These are phyloP conservation scores for Psilopogon haemacephalus DNA, from an alignment of 2,113 vertebrate genomes.

Conservation along the genomic window DNA sequence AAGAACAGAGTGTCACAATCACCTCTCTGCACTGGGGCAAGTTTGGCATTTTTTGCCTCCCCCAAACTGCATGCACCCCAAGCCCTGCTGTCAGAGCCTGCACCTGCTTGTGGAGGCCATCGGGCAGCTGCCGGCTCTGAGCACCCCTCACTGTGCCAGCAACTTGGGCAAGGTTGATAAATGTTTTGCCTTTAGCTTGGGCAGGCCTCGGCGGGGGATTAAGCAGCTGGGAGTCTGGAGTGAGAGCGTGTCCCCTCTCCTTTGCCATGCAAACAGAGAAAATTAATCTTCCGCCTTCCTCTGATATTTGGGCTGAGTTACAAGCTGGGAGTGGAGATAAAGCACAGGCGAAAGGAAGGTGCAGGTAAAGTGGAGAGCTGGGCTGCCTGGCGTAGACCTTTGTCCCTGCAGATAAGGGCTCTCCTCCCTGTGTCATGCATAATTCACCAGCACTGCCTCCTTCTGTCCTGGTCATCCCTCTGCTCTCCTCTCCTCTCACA, in stretches of 20 bases:
- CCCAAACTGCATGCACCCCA: fast-evolving
- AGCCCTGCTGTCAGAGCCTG: not conserved
- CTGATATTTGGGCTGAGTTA: conserved; percentile 75
- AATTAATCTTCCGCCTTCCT: conserved; percentile 74
- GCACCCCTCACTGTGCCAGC: not conserved
- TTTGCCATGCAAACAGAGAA: conserved; percentile 72
- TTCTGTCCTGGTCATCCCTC: not conserved
- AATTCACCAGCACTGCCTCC: conserved; percentile 63
- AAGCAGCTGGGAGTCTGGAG: conserved; percentile 59
- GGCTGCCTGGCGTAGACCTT: conserved; percentile 53
- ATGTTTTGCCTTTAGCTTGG: conserved; percentile 3
- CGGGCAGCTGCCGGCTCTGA: fast-evolving
- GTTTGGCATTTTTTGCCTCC: not conserved
- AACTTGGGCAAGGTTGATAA: not conserved
- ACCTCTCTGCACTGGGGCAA: not conserved
- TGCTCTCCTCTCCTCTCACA: not conserved
- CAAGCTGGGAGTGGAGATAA: conserved; percentile 77
- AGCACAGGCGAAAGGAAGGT: conserved; percentile 37
- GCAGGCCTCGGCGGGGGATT: conserved; percentile 24
- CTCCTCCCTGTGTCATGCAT: conserved; percentile 64
- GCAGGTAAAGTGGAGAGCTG: conserved; percentile 44
- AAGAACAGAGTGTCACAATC: no score
- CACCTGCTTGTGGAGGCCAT: fast-evolving
- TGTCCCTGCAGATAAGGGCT: conserved; percentile 64
- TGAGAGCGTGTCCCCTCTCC: conserved; percentile 9